A percentile compares a stretch with the other conserved stretches of the same genome.
Evolutionary conservation across 2,888 invertebrate genomes (phyloP).

Genomic region (Drosophila nigritarsus): DNA sequence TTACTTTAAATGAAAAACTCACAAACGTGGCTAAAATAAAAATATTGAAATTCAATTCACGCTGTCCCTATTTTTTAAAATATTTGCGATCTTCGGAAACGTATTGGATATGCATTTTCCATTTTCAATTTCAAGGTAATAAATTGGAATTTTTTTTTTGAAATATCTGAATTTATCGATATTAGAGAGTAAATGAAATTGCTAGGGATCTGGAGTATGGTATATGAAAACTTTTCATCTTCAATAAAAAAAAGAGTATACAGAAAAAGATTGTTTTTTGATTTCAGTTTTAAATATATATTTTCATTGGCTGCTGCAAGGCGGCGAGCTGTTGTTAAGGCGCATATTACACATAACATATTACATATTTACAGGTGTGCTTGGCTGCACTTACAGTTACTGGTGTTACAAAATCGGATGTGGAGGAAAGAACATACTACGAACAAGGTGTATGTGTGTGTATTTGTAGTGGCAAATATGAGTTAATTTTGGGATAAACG

Average conservation of each 20-base stretch:
- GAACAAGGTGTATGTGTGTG: constrained; percentile 1
- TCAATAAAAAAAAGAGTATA: background rate
- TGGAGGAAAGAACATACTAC: constrained; percentile 2
- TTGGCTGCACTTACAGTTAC: constrained; percentile 10
- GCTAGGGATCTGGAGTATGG: background rate
- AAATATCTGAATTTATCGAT: background rate
- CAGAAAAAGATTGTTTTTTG: background rate
- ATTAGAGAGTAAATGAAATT: background rate
- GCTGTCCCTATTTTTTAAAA: background rate
- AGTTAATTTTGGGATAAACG: constrained; percentile 20
- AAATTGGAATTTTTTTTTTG: too few relatives aligned
- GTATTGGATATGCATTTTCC: background rate
- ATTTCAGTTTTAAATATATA: background rate
- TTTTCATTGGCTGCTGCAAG: constrained; percentile 16
- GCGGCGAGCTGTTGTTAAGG: constrained; percentile 44
- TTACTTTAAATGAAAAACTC: background rate
- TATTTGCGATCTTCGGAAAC: background rate
- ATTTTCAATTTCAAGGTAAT: background rate
- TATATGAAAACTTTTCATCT: background rate
- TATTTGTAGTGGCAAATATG: constrained; percentile 11
- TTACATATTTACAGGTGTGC: constrained; percentile 68
- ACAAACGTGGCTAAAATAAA: background rate
- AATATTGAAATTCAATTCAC: background rate
- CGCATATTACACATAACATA: constrained; percentile 44
- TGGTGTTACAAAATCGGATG: constrained; percentile 20